Conservation (phyloP, 2,888 invertebrate species). For the Furcula furcula region DNA sequence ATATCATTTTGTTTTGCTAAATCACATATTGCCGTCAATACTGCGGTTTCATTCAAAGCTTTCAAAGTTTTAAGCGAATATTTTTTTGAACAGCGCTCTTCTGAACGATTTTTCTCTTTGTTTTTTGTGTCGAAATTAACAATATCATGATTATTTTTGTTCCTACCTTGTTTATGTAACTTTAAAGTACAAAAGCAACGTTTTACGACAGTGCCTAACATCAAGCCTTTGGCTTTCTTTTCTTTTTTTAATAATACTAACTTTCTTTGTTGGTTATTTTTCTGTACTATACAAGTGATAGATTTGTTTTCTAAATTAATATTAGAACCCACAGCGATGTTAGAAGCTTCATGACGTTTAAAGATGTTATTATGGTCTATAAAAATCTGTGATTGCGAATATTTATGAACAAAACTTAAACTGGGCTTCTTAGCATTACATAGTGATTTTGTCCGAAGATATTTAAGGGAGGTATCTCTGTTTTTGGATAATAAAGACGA, state of each 20-base stretch:
- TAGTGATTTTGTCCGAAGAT: no score
- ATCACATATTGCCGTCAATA: neutral
- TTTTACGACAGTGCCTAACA: conserved; percentile 14
- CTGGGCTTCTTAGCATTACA: no score
- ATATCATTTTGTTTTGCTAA: neutral
- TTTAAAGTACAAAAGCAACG: conserved; percentile 30
- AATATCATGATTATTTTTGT: neutral
- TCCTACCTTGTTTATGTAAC: conserved; percentile 13
- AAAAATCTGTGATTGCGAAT: neutral
- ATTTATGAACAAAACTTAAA: neutral
- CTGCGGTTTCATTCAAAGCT: neutral
- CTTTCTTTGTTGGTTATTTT: conserved; percentile 7
- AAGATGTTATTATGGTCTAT: neutral
- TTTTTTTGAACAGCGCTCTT: neutral
- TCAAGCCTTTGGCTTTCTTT: neutral
- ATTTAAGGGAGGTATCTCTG: no score
- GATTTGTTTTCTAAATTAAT: neutral
- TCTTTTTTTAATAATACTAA: conserved; percentile 1
- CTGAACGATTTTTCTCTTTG: neutral
- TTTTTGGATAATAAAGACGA: no score
- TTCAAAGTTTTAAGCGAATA: neutral
- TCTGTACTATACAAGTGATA: neutral
- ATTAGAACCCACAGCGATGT: no score
- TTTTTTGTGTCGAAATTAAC: conserved; percentile 10
- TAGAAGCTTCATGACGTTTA: neutral